Base-by-base conservation (phyloP, 1,140 invertebrate species). In the Neuroterus valhalla region DNA sequence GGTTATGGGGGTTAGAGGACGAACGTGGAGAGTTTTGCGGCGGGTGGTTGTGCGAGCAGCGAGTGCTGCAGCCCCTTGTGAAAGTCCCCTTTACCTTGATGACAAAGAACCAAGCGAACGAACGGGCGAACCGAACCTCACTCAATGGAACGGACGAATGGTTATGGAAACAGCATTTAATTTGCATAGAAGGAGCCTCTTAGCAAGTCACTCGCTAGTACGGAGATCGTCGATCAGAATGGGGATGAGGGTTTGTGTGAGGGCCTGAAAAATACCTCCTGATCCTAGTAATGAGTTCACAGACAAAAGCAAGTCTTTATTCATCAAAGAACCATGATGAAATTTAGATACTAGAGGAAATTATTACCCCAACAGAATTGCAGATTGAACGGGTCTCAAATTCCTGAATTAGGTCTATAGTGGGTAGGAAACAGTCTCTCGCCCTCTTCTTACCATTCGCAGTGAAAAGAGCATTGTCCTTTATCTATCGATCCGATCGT, bases 111-210 rank as follows among this genome's bases (percentile, higher is more conserved):
- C 80, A 80, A 79, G 82, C 77, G 77, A 77, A 80, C 71, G 69
- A 81, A 78, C 71, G 71, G 71, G 81, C 82, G 84, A 84, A 82
- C 85, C 85, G 84, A 87, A 85, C 83, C 87, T 89, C 87, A 86
- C 88, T 90, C 89, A 89, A 90, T 88, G 86, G 88, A 88, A 90
- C 88, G 89, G 88, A 88, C 89, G 87, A 90, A 89, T 89, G 89
- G 89, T 90, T 90, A 90, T 89, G 88, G 88, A 89, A 89, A 89
- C 88, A 89, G 89, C 89, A 90, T 89, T 90, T 89, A 90, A 90
- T 90, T 90, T 90, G 88, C 88, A 89, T 90, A 89, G 89, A 89
- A 89, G 88, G 89, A 89, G 87, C 78, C 85, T 86, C 87, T 89
- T 90, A 89, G 88, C 86, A 85, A 83, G 81, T 81, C 77, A 77